A percentile compares a stretch with the other conserved stretches of the same genome.
phyloP scores from a whole-genome alignment of 2,797 vertebrate species.

The Lycodopsis pacificus region DNA sequence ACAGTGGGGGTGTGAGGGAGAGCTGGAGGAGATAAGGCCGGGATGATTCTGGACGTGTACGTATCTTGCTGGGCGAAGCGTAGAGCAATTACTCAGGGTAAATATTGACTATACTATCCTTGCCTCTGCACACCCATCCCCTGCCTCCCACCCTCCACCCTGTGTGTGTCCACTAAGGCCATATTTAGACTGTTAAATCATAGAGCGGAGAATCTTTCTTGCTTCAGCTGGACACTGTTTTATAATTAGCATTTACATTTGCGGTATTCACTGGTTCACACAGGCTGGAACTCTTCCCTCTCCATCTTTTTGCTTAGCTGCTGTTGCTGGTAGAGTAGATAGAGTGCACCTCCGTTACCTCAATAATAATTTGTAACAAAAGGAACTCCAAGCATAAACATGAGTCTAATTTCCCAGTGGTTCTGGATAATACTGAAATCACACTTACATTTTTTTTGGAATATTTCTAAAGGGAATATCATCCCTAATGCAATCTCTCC shows the following conservation, averaged over 20 bases:
- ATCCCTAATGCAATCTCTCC: slow-evolving; percentile 20
- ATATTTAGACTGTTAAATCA: slow-evolving; percentile 49
- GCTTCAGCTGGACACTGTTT: slow-evolving; percentile 24
- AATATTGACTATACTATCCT: slow-evolving; percentile 72
- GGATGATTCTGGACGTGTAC: slow-evolving; percentile 51
- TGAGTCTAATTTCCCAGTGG: slow-evolving; percentile 61
- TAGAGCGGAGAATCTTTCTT: slow-evolving; percentile 3
- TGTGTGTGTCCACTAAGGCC: slow-evolving; percentile 36
- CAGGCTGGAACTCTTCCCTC: slow-evolving; percentile 10
- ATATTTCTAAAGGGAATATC: slow-evolving; percentile 21
- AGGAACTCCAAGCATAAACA: slow-evolving; percentile 50
- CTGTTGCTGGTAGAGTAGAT: slow-evolving; percentile 14
- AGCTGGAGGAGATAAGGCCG: slow-evolving; percentile 57
- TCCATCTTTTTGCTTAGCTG: slow-evolving; percentile 17
- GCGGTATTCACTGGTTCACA: slow-evolving; percentile 20
- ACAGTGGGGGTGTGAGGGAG: slow-evolving; percentile 16
- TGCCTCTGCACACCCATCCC: slow-evolving; percentile 41
- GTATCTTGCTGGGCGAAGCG: slow-evolving; percentile 60
- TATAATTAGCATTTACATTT: slow-evolving; percentile 56
- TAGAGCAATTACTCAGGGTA: slow-evolving; percentile 74
- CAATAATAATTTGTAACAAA: slow-evolving; percentile 61
- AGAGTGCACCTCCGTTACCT: slow-evolving; percentile 22
- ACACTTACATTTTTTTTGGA: slow-evolving; percentile 27
- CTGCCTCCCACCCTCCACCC: slow-evolving; percentile 20
- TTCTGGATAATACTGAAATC: slow-evolving; percentile 47